phyloP scores from a whole-genome alignment of 2,113 vertebrate genomes.

The Columba livia region DNA sequence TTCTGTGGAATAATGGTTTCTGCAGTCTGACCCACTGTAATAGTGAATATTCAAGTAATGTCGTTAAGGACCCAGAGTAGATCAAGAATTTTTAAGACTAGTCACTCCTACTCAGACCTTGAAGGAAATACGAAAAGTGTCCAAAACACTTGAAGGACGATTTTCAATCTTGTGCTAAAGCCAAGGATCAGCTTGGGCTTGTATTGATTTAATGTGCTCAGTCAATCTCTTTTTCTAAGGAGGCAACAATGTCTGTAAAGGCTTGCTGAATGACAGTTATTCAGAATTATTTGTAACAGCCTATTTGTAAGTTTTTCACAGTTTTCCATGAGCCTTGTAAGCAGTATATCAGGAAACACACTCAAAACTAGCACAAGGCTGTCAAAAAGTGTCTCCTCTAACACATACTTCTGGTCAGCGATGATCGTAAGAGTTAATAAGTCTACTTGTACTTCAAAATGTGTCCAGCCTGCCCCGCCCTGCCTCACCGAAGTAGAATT shows the following conservation, averaged over 20 bases:
- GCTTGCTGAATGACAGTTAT: neutral
- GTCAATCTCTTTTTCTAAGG: neutral
- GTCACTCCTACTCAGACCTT: neutral
- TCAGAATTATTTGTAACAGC: neutral
- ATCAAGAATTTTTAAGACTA: neutral
- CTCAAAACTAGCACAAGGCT: neutral
- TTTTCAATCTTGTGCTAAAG: neutral
- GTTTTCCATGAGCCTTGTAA: neutral
- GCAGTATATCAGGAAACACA: neutral
- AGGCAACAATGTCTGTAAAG: neutral
- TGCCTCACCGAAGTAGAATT: neutral
- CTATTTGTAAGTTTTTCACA: neutral
- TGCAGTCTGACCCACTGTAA: neutral
- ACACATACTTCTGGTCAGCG: neutral
- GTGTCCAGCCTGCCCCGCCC: accelerated
- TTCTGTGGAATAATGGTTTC: neutral
- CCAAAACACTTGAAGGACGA: neutral
- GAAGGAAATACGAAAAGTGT: neutral
- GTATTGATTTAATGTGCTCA: neutral
- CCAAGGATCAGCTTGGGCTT: neutral
- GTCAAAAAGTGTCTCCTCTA: neutral
- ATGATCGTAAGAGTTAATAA: neutral
- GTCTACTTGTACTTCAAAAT: neutral
- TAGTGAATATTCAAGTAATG: neutral
- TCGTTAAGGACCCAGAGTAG: neutral